Conservation (phyloP, 2,888 invertebrate species). For the Morpho helenor region DNA sequence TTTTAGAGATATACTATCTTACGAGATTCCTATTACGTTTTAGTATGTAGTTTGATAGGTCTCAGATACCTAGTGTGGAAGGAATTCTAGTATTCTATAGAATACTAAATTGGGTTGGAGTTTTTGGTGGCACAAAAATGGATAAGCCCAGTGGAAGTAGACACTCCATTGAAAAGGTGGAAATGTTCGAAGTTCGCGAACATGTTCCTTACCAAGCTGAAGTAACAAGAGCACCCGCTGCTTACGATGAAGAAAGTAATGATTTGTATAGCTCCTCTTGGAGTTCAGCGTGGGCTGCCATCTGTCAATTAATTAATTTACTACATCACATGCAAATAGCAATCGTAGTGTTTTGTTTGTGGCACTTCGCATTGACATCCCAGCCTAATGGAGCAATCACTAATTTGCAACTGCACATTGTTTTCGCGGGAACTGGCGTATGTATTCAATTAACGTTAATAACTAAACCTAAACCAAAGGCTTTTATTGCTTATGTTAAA, state of each 20-base stretch:
- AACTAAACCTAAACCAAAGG: too few species aligned
- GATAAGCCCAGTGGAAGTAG: constrained; percentile 67
- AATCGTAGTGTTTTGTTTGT: constrained; percentile 65
- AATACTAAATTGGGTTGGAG: constrained; percentile 2
- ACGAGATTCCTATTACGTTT: constrained; percentile 18
- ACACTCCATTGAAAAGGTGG: constrained; percentile 61
- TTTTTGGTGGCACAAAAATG: constrained; percentile 41
- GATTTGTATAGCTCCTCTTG: constrained; percentile 51
- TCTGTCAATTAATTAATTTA: constrained; percentile 66
- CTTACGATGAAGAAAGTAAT: constrained; percentile 66
- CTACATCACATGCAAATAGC: constrained; percentile 70
- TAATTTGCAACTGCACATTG: constrained; percentile 67
- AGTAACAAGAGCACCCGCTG: constrained; percentile 57
- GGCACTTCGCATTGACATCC: constrained; percentile 65
- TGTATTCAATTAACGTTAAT: constrained; percentile 34
- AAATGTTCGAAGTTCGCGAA: constrained; percentile 68
- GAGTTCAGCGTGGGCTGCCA: constrained; percentile 63
- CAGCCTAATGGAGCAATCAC: constrained; percentile 59
- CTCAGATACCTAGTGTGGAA: constrained; percentile 14
- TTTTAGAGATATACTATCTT: constrained; percentile 22
- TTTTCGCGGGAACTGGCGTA: constrained; percentile 74
- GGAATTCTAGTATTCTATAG: constrained; percentile 11
- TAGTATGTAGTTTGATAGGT: constrained; percentile 14
- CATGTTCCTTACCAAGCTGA: constrained; percentile 72
- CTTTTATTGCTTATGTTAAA: too few species aligned